Conservation (phyloP, 92 coral and sea anemone genomes). For the Nematostella vectensis region DNA sequence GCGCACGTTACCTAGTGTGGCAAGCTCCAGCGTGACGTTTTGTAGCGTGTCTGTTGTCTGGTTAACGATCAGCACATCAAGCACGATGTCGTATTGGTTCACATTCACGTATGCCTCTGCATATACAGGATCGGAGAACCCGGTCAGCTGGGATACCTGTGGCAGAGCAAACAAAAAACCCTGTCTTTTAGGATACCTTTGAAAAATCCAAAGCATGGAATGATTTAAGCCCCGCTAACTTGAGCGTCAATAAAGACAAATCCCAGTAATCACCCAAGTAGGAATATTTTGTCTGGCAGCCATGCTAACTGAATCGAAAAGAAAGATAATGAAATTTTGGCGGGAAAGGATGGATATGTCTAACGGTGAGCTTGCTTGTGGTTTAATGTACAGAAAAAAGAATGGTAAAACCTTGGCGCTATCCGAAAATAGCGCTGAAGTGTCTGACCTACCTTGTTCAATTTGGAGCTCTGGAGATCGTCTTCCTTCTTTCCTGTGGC, state of each 20-base stretch:
- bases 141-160: conserved; percentile 96
- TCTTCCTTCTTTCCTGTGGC: conserved; percentile 68
- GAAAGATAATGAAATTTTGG: no score
- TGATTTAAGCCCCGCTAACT: no score
- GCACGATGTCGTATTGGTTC: conserved; percentile 95
- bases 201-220: background rate
- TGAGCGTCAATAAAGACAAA: no score
- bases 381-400: no score
- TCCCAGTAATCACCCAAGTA: no score
- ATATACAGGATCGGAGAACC: conserved; percentile 98
- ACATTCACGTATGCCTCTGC: conserved; percentile 99
- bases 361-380: no score
- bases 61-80: conserved; percentile 95
- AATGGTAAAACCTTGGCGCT: no score
- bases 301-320: no score
- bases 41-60: conserved; percentile 97
- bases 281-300: no score
- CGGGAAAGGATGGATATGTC: no score
- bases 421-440: no score
- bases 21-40: conserved; percentile 87
- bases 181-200: background rate
- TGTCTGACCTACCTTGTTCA: conserved; percentile 96
- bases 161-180: background rate
- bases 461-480: conserved; percentile 82
- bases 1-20: conserved; percentile 95